Percentiles rank a stretch among this genome's conserved stretches.
Conservation (phyloP, 2,888 invertebrate genomes). For the Cantharis flavilabris region DNA sequence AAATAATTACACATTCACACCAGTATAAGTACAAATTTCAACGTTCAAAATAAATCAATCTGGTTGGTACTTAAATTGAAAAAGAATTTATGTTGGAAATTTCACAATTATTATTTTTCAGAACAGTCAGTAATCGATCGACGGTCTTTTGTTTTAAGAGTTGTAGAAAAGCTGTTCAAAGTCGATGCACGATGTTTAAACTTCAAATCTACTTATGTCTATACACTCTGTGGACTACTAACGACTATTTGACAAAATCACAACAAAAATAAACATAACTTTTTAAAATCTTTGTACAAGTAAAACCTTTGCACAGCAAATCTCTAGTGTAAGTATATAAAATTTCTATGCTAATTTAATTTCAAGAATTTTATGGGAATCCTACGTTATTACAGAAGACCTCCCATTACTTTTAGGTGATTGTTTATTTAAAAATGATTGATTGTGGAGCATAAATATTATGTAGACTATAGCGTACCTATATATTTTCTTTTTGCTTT, state of each 20-base stretch:
- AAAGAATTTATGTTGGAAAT: not conserved
- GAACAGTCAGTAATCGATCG: not conserved
- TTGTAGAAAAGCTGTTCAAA: slow-evolving; percentile 15
- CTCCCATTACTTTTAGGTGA: not conserved
- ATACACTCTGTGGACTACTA: slow-evolving; percentile 27
- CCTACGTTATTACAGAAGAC: not conserved
- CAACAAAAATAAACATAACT: slow-evolving; percentile 38
- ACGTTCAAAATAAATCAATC: not conserved
- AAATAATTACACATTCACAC: not conserved
- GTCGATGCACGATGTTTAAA: slow-evolving; percentile 28
- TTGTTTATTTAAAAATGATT: not conserved
- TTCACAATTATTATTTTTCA: not conserved
- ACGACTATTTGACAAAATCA: slow-evolving; percentile 39
- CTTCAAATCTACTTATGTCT: slow-evolving; percentile 29
- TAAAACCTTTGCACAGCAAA: slow-evolving; percentile 43
- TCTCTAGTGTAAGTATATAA: slow-evolving; percentile 44
- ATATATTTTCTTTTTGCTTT: not conserved
- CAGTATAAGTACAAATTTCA: not conserved
- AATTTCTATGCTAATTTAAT: slow-evolving; percentile 48
- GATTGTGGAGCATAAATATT: not conserved
- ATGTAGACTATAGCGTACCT: not conserved
- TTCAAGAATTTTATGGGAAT: slow-evolving; percentile 37
- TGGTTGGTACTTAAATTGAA: not conserved
- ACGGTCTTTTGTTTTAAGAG: slow-evolving; percentile 14
- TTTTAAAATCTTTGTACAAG: slow-evolving; percentile 34